Evolutionary conservation across 1,140 invertebrate species (phyloP), one percentile per base, ranked within the genome.

Genomic region (Cephus cinctus): DNA sequence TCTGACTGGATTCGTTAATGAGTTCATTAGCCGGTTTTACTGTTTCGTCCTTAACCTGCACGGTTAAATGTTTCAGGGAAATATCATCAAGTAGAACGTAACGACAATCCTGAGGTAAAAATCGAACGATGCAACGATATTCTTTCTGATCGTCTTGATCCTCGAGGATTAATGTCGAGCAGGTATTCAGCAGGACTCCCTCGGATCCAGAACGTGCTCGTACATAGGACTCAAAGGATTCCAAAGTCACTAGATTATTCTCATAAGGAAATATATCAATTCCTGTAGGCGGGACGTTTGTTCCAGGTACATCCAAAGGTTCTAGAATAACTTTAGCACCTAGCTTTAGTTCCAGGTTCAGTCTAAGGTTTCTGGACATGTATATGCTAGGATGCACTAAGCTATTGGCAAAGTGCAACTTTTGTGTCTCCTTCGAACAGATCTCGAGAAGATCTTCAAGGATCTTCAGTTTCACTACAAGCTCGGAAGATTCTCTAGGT

Each of bases 151-250:
- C n/a, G n/a, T n/a, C n/a, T n/a, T n/a, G n/a, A 21, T 71, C 69
- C 14, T 81, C 79, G 5, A 86, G 67, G 11, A 78, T 76, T 2
- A 86, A 69, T 25, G 76, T 72, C 31, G 80, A 73, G 51, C 80
- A 67, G 31, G 82, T 78, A 68, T 86, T 87, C 1, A 88, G 57
- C 41, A 87, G 63, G 48, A 82, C 62, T 51, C 78, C 76, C 14
- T 73, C 61, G 0, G 75, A 56, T 59, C 71, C 74, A 15, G 81
- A 81, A 48, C 65, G 71, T 8, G 77, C 65, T 38, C 76, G 75
- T 1, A 87, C 69, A 59, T 79, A 86, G 56, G 77, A 69, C 54
- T 83, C 78, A 61, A 88, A 82, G 59, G 65, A 68, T 54, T 84
- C 74, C 51, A 76, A 66, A 9, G 82, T 69, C 41, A 83, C 73